Evolutionary conservation across 2,113 vertebrate species (phyloP).

Genomic region (Petroica traversi): DNA sequence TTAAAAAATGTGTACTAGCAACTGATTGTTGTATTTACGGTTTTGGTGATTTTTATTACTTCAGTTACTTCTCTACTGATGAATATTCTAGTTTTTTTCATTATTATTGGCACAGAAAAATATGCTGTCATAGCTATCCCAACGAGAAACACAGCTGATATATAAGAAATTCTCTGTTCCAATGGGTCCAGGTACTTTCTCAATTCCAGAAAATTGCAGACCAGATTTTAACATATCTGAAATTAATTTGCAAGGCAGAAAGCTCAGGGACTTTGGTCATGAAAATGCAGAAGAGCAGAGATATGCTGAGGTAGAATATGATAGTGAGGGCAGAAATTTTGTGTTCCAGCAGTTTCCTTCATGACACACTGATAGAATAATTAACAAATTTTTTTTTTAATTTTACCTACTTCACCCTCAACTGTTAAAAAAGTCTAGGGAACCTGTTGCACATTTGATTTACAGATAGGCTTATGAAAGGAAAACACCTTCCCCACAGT

Average conservation of each 20-base stretch:
- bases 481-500: not conserved
- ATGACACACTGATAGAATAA: not conserved
- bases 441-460: not conserved
- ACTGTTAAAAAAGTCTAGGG: not conserved
- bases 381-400: not conserved
- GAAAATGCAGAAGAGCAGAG: not conserved
- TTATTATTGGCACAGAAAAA: not conserved
- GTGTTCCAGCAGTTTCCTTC: not conserved
- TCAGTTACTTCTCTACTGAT: not conserved
- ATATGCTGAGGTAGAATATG: not conserved
- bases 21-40: not conserved
- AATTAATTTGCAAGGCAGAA: not conserved
- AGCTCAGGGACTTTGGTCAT: not conserved
- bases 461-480: not conserved
- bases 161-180: not conserved
- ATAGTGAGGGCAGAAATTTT: not conserved
- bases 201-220: not conserved
- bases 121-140: not conserved
- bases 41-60: not conserved
- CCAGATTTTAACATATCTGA: not conserved
- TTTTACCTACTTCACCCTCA: not conserved
- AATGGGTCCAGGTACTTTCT: not conserved
- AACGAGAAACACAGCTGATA: not conserved
- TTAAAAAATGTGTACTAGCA: not conserved
- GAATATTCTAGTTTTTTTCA: not conserved